phyloP scores from a whole-genome alignment of 1,140 invertebrate species.

The Bilobella aurantiaca region DNA sequence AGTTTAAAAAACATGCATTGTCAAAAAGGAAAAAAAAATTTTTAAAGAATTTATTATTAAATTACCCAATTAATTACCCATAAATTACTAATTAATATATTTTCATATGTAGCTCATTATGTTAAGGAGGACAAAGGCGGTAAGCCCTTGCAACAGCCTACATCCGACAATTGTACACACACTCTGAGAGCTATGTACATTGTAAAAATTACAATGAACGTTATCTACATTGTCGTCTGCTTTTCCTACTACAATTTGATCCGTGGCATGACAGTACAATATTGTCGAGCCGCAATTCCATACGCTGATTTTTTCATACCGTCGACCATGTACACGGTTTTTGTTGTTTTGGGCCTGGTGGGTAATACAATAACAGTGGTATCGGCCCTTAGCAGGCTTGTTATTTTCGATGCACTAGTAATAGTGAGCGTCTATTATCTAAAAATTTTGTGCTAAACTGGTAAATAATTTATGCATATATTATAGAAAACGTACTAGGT shows the following conservation, averaged over 20 bases:
- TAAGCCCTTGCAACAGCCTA: no score
- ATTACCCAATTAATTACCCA: no score
- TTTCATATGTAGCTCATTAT: not conserved
- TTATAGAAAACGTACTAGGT: not conserved
- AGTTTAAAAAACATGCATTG: not conserved
- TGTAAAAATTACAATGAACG: not conserved
- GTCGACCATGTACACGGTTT: not conserved
- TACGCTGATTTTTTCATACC: not conserved
- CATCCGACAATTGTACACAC: no score
- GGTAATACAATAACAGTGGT: not conserved
- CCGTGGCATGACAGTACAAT: no score
- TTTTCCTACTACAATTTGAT: not conserved
- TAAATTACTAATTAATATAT: not conserved
- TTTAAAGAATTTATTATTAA: not conserved
- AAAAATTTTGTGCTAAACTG: not conserved
- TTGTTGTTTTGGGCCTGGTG: not conserved
- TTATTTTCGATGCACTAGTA: not conserved
- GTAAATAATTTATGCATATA: not conserved
- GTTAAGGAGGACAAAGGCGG: not conserved
- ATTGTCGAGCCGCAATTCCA: no score
- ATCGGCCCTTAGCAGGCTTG: not conserved
- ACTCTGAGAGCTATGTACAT: not conserved
- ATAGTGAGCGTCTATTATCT: not conserved
- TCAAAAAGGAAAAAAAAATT: not conserved
- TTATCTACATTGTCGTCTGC: not conserved